phyloP scores from a whole-genome alignment of 2,888 invertebrate species.

The Hyles lineata region DNA sequence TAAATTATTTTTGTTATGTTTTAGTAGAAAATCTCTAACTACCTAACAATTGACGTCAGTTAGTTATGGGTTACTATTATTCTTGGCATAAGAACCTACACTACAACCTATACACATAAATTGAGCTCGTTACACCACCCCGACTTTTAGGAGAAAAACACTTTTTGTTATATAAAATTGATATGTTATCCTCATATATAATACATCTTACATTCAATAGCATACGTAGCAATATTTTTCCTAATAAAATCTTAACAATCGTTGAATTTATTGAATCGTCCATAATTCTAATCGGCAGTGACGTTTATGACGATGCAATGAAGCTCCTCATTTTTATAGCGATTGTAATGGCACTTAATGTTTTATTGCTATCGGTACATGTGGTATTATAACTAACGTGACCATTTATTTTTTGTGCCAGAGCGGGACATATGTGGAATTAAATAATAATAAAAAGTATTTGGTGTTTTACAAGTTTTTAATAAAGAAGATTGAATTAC shows the following conservation, averaged over 20 bases:
- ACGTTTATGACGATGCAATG: slow-evolving; percentile 40
- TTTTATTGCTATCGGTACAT: slow-evolving; percentile 30
- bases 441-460: no score
- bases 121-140: no score
- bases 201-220: background rate
- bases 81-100: no score
- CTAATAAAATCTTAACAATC: slow-evolving; percentile 1
- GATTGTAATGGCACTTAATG: slow-evolving; percentile 18
- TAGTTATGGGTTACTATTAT: no score
- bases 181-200: background rate
- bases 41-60: no score
- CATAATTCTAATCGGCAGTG: slow-evolving; percentile 29
- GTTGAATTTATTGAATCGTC: slow-evolving; percentile 35
- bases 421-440: no score
- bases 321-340: slow-evolving; percentile 32
- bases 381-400: slow-evolving; percentile 56
- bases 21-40: no score
- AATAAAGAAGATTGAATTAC: no score
- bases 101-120: no score
- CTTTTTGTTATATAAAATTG: background rate
- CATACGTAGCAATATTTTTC: background rate
- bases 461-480: no score
- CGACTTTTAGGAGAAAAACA: background rate
- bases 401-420: no score
- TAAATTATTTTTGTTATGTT: no score